These are phyloP conservation scores for Oxygymnocypris stewartii DNA, from an alignment of 2,113 vertebrate genomes.

Conservation along the genomic window DNA sequence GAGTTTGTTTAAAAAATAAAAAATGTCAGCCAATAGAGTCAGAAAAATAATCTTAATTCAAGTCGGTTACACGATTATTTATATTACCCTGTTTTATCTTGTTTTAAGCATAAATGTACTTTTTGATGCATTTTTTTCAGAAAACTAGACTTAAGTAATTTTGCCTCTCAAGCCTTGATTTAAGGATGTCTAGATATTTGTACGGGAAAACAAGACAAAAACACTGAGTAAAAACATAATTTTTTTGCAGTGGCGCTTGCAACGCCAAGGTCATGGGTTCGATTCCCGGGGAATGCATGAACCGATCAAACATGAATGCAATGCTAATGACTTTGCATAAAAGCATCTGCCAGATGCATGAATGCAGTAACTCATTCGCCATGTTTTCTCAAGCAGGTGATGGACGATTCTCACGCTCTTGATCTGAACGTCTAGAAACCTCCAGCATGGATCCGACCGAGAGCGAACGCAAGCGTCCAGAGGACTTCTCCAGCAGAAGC, in stretches of 20 bases:
- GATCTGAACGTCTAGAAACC: conserved; percentile 71
- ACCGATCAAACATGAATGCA: background rate
- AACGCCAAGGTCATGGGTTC: no score
- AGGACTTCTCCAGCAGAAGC: conserved; percentile 51
- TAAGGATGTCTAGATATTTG: no score
- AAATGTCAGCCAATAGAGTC: no score
- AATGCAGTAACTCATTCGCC: background rate
- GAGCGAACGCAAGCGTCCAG: conserved; percentile 36
- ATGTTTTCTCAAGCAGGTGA: conserved; percentile 38
- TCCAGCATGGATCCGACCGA: conserved; percentile 72
- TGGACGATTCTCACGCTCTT: conserved; percentile 31
- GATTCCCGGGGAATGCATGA: no score
- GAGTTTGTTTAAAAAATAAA: no score
- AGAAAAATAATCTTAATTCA: no score
- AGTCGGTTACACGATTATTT: no score
- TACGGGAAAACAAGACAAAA: no score
- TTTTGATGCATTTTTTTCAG: background rate
- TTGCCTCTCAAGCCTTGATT: background rate
- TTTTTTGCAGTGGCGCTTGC: no score
- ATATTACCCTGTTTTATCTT: no score
- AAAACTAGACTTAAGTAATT: background rate
- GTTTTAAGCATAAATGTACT: background rate
- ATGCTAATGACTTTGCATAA: background rate
- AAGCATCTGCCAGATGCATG: background rate
- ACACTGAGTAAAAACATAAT: no score